Base-by-base conservation (phyloP, 1,140 invertebrate genomes). In the Drosophila sulfurigaster region DNA sequence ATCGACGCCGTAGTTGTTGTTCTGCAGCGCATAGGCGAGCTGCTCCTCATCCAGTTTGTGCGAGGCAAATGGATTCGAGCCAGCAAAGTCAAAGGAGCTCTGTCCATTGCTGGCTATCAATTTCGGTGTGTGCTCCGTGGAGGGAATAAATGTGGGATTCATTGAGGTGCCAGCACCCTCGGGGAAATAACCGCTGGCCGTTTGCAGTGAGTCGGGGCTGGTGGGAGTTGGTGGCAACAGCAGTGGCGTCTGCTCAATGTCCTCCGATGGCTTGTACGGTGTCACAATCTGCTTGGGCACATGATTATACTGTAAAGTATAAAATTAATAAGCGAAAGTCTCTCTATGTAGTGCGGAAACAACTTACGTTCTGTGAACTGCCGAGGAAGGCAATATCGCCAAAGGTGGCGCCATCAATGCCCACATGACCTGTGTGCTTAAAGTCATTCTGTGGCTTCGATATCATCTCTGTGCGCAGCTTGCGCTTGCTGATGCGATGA, bases 381-480 rank as follows among this genome's bases (percentile, higher is more conserved):
- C 91, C 91, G 16, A 98, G 93, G 87, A 98, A 98, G 49, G 97
- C 96, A 57, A 99, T 95, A 93, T 99, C 98, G 0, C 99, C 98
- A 92, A 99, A 99, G 91, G 98, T 98, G 62, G 97, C 97, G 4
- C 99, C 99, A 93, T 99, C 99, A 10, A 99, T 94, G 1, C 99
- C 99, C 3, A 99, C 97, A 92, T 99, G 99, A 1, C 97, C 97
- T 0, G 98, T 99, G 91, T 99, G 99, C 90, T 99, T 98, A 0
- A 99, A 95, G 93, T 99, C 98, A 38, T 98, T 98, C 92, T 99
- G 98, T 0, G 99, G 99, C 32, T 96, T 95, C 8, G 98, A 99
- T 78, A 99, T 99, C 98, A 99, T 98, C 86, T 98, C 98, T 0
- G 96, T 95, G 56, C 96, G 94, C 62, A 98, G 94, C 77, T 96